Base-by-base conservation (phyloP, 2,888 invertebrate species). In the Xanthia icteritia region DNA sequence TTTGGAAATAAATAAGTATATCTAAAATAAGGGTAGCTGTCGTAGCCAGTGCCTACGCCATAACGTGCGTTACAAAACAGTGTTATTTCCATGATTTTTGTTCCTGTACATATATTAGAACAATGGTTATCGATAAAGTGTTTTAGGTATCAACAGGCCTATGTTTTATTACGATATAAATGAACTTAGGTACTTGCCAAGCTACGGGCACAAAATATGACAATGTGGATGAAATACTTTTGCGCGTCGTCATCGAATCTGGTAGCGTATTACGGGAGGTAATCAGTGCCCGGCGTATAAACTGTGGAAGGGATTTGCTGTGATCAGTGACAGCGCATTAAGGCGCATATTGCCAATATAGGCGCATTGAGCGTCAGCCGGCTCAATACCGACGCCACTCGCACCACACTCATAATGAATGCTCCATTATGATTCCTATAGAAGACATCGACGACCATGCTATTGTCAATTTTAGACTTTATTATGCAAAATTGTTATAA, bases 291-390 rank as follows among this genome's bases (percentile, higher is more conserved):
- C 51, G 23, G 23, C 48, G 45, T 70, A 76, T 74, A 86, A 79
- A 86, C 84, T 79, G 82, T 82, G 73, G 86, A 71, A 81, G 73
- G 68, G 79, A 86, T 78, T 66, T 76, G 61, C 72, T 81, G 86
- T 86, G 85, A 85, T 81, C 87, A 84, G 87, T 86, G 81, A 84
- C 84, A 78, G 72, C 77, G 77, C 84, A 86, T 85, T 86, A 86
- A 74, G 81, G 87, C 81, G 81, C 84, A 77, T 85, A 85, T 85
- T 85, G 85, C 69, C 86, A 81, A 84, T 86, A 86, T 78, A 76
- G 85, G 82, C 87, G 84, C 87, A 83, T 81, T 48, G 64, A 84
- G 78, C 76, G 65, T 66, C 84, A 78, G 77, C 61, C 81, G 76
- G 73, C 84, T 86, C 84, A 72, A 84, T 84, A 84, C 69, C 68